These are phyloP conservation scores for Rhingia rostrata DNA, from an alignment of 2,888 invertebrate genomes.

Conservation along the genomic window DNA sequence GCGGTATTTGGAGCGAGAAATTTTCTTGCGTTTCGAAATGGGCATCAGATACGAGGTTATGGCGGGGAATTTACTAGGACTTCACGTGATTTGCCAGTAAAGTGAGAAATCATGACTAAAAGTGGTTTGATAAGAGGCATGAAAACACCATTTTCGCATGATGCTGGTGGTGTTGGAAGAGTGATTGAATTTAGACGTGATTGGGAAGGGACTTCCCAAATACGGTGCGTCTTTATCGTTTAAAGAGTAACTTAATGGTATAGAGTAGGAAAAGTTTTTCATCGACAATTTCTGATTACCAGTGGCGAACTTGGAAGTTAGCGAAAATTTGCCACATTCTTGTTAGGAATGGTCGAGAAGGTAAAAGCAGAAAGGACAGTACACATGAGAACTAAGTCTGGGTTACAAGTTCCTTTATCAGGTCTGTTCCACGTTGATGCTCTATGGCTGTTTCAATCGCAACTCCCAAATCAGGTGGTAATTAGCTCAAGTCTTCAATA, in stretches of 20 bases:
- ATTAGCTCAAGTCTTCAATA: no score
- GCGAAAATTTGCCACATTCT: no score
- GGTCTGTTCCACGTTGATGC: no score
- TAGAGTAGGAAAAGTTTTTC: no score
- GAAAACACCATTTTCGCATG: background rate
- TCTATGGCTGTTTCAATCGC: no score
- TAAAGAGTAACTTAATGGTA: background rate
- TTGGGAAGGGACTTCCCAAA: constrained; percentile 60
- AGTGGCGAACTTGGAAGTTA: no score
- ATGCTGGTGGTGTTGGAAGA: constrained; percentile 34
- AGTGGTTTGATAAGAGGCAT: constrained; percentile 55
- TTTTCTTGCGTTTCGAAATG: constrained; percentile 48
- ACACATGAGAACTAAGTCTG: no score
- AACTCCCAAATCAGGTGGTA: no score
- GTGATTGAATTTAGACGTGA: constrained; percentile 69
- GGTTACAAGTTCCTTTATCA: no score
- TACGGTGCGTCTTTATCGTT: constrained; percentile 20
- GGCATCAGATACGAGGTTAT: constrained; percentile 48
- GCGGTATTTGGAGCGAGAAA: constrained; percentile 61
- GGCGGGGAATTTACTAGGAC: constrained; percentile 64
- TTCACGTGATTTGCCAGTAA: constrained; percentile 45
- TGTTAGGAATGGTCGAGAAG: no score
- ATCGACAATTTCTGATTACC: no score
- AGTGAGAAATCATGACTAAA: constrained; percentile 64
- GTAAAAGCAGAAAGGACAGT: no score